Percentiles rank a stretch among this genome's conserved stretches.
Evolutionary conservation across 2,113 vertebrate genomes (phyloP).

Genomic region (Corydoras sp.): DNA sequence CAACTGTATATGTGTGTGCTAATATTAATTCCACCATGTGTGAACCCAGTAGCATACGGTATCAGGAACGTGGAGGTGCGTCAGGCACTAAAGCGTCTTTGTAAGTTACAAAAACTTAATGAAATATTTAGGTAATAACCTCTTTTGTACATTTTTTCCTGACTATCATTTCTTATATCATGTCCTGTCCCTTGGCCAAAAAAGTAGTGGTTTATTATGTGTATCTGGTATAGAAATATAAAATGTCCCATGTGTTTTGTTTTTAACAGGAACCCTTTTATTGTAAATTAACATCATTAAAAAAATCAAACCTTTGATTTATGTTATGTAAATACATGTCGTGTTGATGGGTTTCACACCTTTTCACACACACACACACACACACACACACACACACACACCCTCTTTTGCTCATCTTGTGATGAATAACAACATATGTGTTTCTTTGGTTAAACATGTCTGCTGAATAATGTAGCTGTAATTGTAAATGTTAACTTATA

Average conservation of each 20-base stretch:
- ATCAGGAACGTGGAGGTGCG: slow-evolving; percentile 23
- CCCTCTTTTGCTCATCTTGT: too few species aligned
- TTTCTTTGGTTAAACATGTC: too few species aligned
- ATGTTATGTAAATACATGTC: too few species aligned
- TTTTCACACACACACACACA: too few species aligned
- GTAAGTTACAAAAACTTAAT: background rate
- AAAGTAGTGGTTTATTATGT: background rate
- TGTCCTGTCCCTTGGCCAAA: background rate
- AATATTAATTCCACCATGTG: slow-evolving; percentile 11
- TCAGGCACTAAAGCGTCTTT: slow-evolving; percentile 14
- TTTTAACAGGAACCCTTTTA: background rate
- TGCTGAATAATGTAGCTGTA: too few species aligned
- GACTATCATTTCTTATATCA: too few species aligned
- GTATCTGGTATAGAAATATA: background rate
- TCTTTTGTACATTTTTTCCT: background rate
- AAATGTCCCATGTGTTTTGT: background rate
- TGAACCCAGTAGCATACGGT: slow-evolving; percentile 22
- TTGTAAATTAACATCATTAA: too few species aligned
- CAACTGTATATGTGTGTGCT: background rate
- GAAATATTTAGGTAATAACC: background rate
- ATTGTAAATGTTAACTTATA: too few species aligned
- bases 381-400: too few species aligned
- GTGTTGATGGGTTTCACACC: too few species aligned
- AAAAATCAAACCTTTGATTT: too few species aligned
- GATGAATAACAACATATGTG: too few species aligned